Percentiles rank a stretch among this genome's conserved stretches.
Evolutionary conservation across 2,113 vertebrate genomes (phyloP).

Genomic region (Labeo catla): DNA sequence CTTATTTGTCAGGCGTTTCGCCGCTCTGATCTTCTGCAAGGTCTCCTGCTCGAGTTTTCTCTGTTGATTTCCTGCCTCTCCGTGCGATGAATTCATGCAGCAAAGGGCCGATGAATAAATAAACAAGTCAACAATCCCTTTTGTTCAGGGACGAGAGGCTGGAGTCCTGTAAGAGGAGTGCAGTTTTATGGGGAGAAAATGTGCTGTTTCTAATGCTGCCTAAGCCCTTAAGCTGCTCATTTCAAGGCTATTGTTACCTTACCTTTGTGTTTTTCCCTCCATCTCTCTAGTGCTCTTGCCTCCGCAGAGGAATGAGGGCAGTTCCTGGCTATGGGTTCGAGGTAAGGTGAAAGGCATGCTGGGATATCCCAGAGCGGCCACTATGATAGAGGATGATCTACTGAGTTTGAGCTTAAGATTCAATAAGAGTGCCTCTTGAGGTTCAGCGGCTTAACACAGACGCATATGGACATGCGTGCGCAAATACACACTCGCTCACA

Average conservation of each 20-base stretch:
- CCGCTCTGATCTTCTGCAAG: slow-evolving; percentile 41
- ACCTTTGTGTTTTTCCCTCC: slow-evolving; percentile 41
- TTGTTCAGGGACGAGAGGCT: slow-evolving; percentile 34
- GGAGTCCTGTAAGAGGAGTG: slow-evolving; percentile 3
- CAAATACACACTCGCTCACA: neutral
- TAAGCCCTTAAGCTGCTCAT: slow-evolving; percentile 75
- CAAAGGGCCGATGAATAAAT: slow-evolving; percentile 41
- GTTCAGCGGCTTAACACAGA: slow-evolving; percentile 12
- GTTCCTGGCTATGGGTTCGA: slow-evolving; percentile 57
- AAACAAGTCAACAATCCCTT: slow-evolving; percentile 57
- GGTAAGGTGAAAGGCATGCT: slow-evolving; percentile 65
- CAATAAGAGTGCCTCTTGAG: slow-evolving; percentile 30
- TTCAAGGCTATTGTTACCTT: slow-evolving; percentile 69
- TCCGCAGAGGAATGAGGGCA: slow-evolving; percentile 47
- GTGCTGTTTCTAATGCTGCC: slow-evolving; percentile 60
- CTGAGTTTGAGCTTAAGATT: slow-evolving; percentile 18
- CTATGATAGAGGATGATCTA: slow-evolving; percentile 26
- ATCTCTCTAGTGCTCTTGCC: slow-evolving; percentile 5
- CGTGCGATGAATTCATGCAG: slow-evolving; percentile 31
- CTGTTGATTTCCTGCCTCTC: slow-evolving; percentile 1
- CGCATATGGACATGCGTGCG: too few species aligned
- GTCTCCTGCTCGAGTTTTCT: slow-evolving; percentile 5
- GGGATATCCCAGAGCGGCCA: slow-evolving; percentile 63
- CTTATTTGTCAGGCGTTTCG: neutral
- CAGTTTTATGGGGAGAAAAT: slow-evolving; percentile 64